Evolutionary conservation across 2,797 vertebrate genomes (phyloP), one percentile per base, ranked within the genome.

Genomic region (Darevskia mixta): DNA sequence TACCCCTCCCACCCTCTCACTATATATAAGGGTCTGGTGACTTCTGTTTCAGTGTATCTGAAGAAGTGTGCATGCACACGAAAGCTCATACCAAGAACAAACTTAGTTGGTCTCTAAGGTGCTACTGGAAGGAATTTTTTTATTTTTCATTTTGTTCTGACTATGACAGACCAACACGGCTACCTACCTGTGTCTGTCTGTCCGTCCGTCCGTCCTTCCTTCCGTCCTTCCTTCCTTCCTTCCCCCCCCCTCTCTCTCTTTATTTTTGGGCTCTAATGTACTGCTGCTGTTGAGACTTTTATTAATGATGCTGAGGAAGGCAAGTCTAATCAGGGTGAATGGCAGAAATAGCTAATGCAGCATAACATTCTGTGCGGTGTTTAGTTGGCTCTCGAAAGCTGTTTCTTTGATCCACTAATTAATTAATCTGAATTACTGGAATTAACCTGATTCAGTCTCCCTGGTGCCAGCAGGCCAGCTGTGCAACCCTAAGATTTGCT

Each of bases 351-450:
- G 23, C 64, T 55, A 43, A 23, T 77, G 17, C 7, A 43, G 20
- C 25, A 32, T 49, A 23, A 15, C 20, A 67, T 29, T 49, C 20
- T 75, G 66, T 41, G 32, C 23, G 29, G 49, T 38, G 49, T 61
- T 75, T 20, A 1, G 27, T 75, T 84, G 13, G 71, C 49, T 20
- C 35, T 85, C 71, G 23, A 15, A 79, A 79, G 11, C 76, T 79
- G 32, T n/a, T 79, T 20, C 8, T 67, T 15, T 86, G 76, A 66
- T 69, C 2, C 35, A 43, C 58, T 32, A 38, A 20, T 41, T 20
- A 78, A 13, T 32, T 77, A 78, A 86, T 78, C 64, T 66, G 73
- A 86, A 86, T 66, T 77, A 64, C 72, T 85, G 3, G 35, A 76
- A 61, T 77, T 66, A 76, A 17, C 41, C 41, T 23, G 58, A 78